Evolutionary conservation across 2,797 vertebrate species (phyloP).

Genomic region (Gephyroberyx darwinii): DNA sequence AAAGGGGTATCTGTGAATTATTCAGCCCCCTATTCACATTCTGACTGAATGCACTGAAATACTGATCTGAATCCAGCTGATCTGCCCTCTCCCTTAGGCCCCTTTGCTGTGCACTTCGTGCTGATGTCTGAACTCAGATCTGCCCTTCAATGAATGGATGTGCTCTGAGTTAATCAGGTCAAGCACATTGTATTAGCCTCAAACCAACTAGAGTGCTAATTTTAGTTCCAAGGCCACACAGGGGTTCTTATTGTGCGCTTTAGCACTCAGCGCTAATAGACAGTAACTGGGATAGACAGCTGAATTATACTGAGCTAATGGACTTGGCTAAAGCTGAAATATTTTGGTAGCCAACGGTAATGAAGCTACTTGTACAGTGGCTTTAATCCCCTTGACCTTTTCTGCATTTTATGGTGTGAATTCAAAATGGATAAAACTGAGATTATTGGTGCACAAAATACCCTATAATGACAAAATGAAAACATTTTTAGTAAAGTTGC

Average conservation of each 20-base stretch:
- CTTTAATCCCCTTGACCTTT: conserved; percentile 1
- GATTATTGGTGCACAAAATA: neutral
- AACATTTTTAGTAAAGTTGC: no score
- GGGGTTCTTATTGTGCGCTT: conserved; percentile 40
- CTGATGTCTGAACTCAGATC: conserved; percentile 42
- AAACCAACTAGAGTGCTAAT: conserved; percentile 58
- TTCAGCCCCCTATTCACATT: conserved; percentile 36
- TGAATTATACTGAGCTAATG: conserved; percentile 61
- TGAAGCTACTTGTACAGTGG: conserved; percentile 8
- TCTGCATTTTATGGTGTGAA: neutral
- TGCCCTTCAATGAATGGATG: conserved; percentile 41
- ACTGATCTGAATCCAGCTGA: conserved; percentile 42
- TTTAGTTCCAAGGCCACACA: conserved; percentile 50
- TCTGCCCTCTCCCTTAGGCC: neutral
- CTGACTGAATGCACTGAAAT: conserved; percentile 18
- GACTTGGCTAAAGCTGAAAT: conserved; percentile 45
- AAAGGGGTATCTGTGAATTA: no score
- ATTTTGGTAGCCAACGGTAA: conserved; percentile 43
- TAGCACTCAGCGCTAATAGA: conserved; percentile 25
- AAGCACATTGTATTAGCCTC: conserved; percentile 59
- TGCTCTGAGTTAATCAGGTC: conserved; percentile 72
- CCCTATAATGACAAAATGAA: no score
- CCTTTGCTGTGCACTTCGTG: neutral
- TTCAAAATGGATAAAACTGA: neutral
- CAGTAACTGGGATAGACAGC: conserved; percentile 53